Base-by-base conservation (phyloP, 2,797 vertebrate species). In the Heterohyrax brucei region DNA sequence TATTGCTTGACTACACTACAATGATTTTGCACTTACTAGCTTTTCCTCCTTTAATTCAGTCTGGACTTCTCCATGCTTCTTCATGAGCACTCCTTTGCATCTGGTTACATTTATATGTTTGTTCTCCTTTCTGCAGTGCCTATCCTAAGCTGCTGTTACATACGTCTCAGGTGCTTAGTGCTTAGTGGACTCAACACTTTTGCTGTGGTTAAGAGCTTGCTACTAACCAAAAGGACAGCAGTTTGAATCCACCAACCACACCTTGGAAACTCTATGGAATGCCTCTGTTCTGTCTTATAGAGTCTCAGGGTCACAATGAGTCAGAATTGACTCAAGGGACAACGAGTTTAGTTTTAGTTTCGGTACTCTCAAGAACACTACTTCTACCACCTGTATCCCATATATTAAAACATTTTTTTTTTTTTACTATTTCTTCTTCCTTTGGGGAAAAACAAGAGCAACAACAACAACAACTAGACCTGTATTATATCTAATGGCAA, bases 151-250 rank as follows among this genome's bases (percentile, higher is more conserved):
- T 59, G 3, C 48, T 80, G 3, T 53, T 59, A 10, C 10, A 24
- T 16, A 0, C 28, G 30, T 7, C 53, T 53, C 14, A 48, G 39
- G 0, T 6, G 8, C 16, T 91, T 24, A 6, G 0, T 6, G 8
- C 16, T 91, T 24, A 6, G 3, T 59, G 66, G 66, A n/a, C 46
- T 10, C 39, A 82, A 46, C 13, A 9, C 0, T 56, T 39, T 87
- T 18, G 5, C 8, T 53, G 8, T 5, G 50, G 81, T 7, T 56
- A 1, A 4, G 53, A 56, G 53, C 53, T 39, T 39, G 12, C 53
- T 56, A 56, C 53, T 56, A 56, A 56, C 53, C 53, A 56, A 56
- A 56, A 56, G 13, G 53, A 14, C 53, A 16, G 53, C 53, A 56
- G 53, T 56, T 56, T 16, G 4, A 56, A 56, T 56, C 13, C 53